Evolutionary conservation across 2,888 invertebrate species (phyloP).

Genomic region (Timema cristinae): DNA sequence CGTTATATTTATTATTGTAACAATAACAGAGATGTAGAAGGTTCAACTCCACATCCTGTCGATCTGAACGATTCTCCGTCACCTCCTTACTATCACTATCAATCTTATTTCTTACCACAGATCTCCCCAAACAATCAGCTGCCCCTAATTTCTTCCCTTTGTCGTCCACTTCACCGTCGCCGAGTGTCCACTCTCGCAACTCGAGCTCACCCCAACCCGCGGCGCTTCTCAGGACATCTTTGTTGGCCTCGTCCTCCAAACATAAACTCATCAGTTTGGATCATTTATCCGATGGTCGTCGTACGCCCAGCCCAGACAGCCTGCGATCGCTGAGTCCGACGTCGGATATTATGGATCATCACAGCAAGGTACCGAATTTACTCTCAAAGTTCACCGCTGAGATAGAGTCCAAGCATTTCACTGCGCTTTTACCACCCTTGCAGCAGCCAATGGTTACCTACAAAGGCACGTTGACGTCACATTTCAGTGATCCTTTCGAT

Average conservation of each 20-base stretch:
- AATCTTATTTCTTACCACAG: not conserved
- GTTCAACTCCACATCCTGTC: not conserved
- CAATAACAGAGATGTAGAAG: conserved; percentile 22
- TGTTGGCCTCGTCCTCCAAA: too few relatives aligned
- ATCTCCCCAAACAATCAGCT: not conserved
- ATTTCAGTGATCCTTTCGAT: conserved; percentile 16
- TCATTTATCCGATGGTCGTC: conserved; percentile 38
- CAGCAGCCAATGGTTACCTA: conserved; percentile 17
- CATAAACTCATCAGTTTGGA: conserved; percentile 17
- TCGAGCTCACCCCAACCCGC: conserved; percentile 1
- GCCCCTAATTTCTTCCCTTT: not conserved
- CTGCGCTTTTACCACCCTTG: conserved; percentile 34
- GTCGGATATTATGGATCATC: conserved; percentile 32
- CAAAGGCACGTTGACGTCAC: conserved; percentile 9
- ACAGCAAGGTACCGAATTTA: conserved; percentile 14
- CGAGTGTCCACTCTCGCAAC: not conserved
- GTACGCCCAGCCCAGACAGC: conserved; percentile 54
- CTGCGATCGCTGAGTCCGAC: conserved; percentile 47
- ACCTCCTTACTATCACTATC: too few relatives aligned
- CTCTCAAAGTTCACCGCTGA: conserved; percentile 16
- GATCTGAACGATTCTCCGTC: too few relatives aligned
- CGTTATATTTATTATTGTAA: conserved; percentile 30
- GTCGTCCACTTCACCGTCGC: too few relatives aligned
- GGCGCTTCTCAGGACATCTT: not conserved
- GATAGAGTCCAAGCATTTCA: conserved; percentile 27